A percentile compares a stretch with the other conserved stretches of the same genome.
Conservation (phyloP, 1,140 invertebrate species). For the Lordiphosa clarofinis region DNA sequence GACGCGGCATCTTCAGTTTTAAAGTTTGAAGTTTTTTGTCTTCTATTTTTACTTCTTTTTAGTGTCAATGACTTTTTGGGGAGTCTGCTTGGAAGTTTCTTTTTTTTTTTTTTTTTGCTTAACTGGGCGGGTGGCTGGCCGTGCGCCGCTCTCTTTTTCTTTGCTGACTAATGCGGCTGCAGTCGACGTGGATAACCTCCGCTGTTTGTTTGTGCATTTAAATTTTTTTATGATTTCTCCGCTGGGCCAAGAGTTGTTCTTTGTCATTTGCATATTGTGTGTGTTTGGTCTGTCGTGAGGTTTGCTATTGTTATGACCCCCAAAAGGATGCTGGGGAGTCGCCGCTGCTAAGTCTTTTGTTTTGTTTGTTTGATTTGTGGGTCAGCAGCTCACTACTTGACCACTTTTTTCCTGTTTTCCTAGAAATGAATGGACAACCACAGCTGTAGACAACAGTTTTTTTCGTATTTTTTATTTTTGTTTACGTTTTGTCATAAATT, state of each 20-base stretch:
- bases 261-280: slow-evolving; percentile 54
- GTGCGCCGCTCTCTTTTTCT: slow-evolving; percentile 50
- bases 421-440: slow-evolving; percentile 18
- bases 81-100: slow-evolving; percentile 61
- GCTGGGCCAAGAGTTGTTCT: slow-evolving; percentile 10
- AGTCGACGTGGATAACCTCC: slow-evolving; percentile 8
- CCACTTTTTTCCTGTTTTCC: background rate
- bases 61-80: slow-evolving; percentile 63
- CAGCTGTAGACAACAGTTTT: slow-evolving; percentile 23
- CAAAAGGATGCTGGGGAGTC: slow-evolving; percentile 26
- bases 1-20: slow-evolving; percentile 5
- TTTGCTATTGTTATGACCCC: slow-evolving; percentile 41
- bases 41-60: slow-evolving; percentile 38
- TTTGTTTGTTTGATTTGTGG: slow-evolving; percentile 35
- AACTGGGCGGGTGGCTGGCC: slow-evolving; percentile 32
- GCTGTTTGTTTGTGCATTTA: slow-evolving; percentile 40
- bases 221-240: slow-evolving; percentile 51
- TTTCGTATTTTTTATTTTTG: slow-evolving; percentile 32
- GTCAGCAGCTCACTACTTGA: slow-evolving; percentile 26
- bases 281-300: slow-evolving; percentile 10
- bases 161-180: slow-evolving; percentile 47
- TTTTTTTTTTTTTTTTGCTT: slow-evolving; percentile 34
- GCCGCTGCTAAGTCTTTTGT: slow-evolving; percentile 1
- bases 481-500: slow-evolving; percentile 53
- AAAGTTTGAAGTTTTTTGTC: slow-evolving; percentile 28